Evolutionary conservation across 2,888 invertebrate species (phyloP).

Genomic region (Epicampocera succincta): DNA sequence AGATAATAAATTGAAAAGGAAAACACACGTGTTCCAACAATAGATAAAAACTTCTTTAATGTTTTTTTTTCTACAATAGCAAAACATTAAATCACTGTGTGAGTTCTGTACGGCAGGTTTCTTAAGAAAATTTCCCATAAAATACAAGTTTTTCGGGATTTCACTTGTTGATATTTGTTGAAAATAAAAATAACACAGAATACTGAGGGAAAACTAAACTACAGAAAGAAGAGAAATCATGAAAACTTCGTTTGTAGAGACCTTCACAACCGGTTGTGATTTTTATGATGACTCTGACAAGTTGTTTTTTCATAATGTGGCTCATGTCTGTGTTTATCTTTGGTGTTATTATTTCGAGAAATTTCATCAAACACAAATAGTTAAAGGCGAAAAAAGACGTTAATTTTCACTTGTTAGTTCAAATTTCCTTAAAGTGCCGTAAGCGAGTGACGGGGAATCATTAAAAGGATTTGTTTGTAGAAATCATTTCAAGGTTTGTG

Average conservation of each 20-base stretch:
- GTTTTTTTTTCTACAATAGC: no score
- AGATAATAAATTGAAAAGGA: neutral
- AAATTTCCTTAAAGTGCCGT: neutral
- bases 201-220: conserved; percentile 23
- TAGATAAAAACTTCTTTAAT: no score
- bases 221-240: conserved; percentile 6
- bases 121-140: conserved; percentile 19
- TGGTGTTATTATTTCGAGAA: neutral
- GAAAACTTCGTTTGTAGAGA: conserved; percentile 14
- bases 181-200: neutral
- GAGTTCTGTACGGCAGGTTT: conserved; percentile 15
- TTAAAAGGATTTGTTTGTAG: neutral
- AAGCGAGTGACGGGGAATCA: neutral
- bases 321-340: conserved; percentile 24
- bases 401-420: conserved; percentile 18
- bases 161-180: conserved; percentile 43
- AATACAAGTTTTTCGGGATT: conserved; percentile 6
- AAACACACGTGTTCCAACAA: no score
- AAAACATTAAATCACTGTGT: conserved; percentile 40
- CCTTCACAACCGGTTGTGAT: conserved; percentile 53
- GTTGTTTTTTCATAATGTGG: conserved; percentile 3
- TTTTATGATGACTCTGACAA: conserved; percentile 43
- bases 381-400: neutral
- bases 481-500: conserved; percentile 25
- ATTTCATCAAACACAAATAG: no score